Conservation (phyloP, 35 echinoderm and acorn worm genomes). For the Hemicentrotus pulcherrimus region DNA sequence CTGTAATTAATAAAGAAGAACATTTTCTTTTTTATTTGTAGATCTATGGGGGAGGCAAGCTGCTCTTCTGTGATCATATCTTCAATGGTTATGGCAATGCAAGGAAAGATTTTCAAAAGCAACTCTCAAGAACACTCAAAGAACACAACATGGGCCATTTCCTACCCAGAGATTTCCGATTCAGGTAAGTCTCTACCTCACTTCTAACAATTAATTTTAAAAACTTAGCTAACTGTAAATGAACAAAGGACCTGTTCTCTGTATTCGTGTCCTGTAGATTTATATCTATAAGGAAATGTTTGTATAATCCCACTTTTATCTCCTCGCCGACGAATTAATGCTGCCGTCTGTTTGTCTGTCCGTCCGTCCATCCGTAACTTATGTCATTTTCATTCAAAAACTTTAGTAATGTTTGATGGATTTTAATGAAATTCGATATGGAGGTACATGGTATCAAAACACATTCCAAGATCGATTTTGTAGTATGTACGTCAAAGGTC, state of each 20-base stretch:
- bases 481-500: no score
- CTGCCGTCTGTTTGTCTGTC: neutral
- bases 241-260: neutral
- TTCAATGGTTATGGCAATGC: conserved; percentile 99
- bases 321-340: no score
- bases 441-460: no score
- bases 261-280: neutral
- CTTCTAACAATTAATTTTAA: neutral
- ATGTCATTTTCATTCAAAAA: no score
- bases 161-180: conserved; percentile 94
- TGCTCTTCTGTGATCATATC: conserved; percentile 94
- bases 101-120: conserved; percentile 93
- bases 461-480: no score
- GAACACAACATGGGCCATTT: conserved; percentile 64
- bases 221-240: neutral
- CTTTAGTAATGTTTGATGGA: no score
- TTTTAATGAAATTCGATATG: no score
- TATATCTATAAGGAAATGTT: neutral
- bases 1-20: neutral
- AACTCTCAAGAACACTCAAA: conserved; percentile 67
- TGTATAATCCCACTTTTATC: neutral
- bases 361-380: no score
- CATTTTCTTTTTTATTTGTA: conserved; percentile 19
- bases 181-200: conserved; percentile 68
- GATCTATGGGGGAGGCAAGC: conserved; percentile 85